Conservation (phyloP, 2,888 invertebrate species). For the Dryomyza anilis region DNA sequence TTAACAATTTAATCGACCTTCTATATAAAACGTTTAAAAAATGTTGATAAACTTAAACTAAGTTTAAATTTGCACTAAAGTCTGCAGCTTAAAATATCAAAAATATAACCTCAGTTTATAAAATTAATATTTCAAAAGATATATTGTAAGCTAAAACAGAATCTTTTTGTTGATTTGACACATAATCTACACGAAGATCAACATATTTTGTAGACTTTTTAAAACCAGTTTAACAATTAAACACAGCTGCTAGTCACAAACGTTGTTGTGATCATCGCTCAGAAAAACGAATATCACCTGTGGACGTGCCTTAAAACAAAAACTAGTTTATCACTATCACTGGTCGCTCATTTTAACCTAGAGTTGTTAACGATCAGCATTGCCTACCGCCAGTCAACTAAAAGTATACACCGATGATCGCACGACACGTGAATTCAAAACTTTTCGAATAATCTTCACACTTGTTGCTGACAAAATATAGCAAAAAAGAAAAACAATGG, state of each 20-base stretch:
- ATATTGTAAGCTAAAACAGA: no score
- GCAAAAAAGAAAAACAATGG: no score
- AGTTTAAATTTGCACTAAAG: no score
- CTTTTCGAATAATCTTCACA: conserved; percentile 9
- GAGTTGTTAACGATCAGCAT: conserved; percentile 19
- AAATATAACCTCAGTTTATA: no score
- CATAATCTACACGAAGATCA: not conserved
- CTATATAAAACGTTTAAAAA: no score
- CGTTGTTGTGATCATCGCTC: no score
- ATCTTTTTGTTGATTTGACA: no score
- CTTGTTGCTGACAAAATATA: not conserved
- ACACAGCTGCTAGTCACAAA: conserved; percentile 7
- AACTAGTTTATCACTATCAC: conserved; percentile 7
- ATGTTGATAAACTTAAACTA: no score
- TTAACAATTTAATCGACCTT: no score
- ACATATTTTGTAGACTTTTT: not conserved
- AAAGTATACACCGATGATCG: not conserved
- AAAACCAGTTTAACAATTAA: not conserved
- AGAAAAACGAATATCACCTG: not conserved
- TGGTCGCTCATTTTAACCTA: not conserved
- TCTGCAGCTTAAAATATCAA: no score
- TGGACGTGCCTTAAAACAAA: not conserved
- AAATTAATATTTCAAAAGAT: no score
- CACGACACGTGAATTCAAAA: not conserved
- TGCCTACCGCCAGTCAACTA: no score